Percentiles rank a stretch among this genome's conserved stretches.
Conservation (phyloP, 2,888 invertebrate genomes). For the Dexiosoma caninum region DNA sequence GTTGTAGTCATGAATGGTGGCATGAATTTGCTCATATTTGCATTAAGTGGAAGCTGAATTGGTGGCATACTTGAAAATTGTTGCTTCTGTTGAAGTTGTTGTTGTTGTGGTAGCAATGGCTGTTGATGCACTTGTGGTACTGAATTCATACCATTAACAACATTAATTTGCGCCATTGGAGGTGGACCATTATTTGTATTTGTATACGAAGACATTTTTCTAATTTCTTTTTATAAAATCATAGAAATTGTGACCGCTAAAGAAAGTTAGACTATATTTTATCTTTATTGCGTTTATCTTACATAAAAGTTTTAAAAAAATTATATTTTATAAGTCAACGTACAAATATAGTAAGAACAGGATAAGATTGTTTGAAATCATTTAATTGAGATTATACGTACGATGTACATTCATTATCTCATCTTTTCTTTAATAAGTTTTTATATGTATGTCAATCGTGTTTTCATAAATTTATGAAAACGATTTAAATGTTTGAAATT, state of each 20-base stretch:
- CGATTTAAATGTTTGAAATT: too few relatives aligned
- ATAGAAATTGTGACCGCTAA: conserved; percentile 35
- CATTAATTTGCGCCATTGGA: conserved; percentile 65
- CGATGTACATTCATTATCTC: not conserved
- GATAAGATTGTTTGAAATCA: too few relatives aligned
- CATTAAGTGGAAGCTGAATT: conserved; percentile 39
- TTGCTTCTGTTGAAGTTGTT: conserved; percentile 58
- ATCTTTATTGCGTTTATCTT: not conserved
- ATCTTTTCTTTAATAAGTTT: not conserved
- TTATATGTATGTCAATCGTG: too few relatives aligned
- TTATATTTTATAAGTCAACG: too few relatives aligned
- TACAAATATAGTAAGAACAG: too few relatives aligned
- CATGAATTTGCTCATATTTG: conserved; percentile 68
- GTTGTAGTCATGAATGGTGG: conserved; percentile 63
- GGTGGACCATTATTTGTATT: conserved; percentile 66
- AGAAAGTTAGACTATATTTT: not conserved
- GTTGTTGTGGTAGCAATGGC: conserved; percentile 57
- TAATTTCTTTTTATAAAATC: conserved; percentile 22
- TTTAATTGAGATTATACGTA: too few relatives aligned
- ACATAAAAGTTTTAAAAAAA: not conserved
- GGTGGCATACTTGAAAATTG: conserved; percentile 51
- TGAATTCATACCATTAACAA: conserved; percentile 69
- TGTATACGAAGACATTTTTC: conserved; percentile 67
- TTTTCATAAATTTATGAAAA: too few relatives aligned
- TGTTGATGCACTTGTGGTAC: conserved; percentile 58